Evolutionary conservation across 2,888 invertebrate species (phyloP).

Genomic region (Sphaeridia pumilis): DNA sequence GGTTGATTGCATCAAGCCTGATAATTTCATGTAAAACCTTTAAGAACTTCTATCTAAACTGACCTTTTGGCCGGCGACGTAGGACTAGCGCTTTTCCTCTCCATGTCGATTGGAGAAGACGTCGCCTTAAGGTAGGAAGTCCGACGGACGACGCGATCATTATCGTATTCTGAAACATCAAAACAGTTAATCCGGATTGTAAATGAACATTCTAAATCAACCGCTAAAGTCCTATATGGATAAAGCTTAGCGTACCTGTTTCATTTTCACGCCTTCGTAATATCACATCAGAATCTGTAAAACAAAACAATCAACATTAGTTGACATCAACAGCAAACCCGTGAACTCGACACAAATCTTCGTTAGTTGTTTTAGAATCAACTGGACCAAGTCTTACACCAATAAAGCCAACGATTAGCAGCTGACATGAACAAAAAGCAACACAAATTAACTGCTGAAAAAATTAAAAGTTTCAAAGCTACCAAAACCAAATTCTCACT

Average conservation of each 20-base stretch:
- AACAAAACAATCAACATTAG: conserved; percentile 2
- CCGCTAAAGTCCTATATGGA: background rate
- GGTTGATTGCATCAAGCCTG: no score
- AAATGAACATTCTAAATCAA: background rate
- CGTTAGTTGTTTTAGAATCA: background rate
- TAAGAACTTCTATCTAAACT: background rate
- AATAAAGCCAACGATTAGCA: background rate
- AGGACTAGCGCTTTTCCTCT: conserved; percentile 33
- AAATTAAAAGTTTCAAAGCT: background rate
- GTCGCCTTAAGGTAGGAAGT: conserved; percentile 93
- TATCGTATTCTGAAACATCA: conserved; percentile 53
- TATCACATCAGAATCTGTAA: conserved; percentile 33
- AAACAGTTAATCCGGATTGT: background rate
- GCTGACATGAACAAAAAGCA: background rate
- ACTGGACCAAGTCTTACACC: background rate
- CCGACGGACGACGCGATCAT: conserved; percentile 68
- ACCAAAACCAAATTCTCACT: background rate
- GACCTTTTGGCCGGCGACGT: conserved; percentile 36
- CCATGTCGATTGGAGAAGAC: conserved; percentile 39
- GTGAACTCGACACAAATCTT: background rate
- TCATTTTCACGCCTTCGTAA: conserved; percentile 31
- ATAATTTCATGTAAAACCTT: no score
- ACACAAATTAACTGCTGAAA: background rate
- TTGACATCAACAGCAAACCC: no score
- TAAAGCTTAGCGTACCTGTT: conserved; percentile 22